Evolutionary conservation across 2,888 invertebrate genomes (phyloP), one percentile per base, ranked within the genome.

Genomic region (Calephelis perditalis): DNA sequence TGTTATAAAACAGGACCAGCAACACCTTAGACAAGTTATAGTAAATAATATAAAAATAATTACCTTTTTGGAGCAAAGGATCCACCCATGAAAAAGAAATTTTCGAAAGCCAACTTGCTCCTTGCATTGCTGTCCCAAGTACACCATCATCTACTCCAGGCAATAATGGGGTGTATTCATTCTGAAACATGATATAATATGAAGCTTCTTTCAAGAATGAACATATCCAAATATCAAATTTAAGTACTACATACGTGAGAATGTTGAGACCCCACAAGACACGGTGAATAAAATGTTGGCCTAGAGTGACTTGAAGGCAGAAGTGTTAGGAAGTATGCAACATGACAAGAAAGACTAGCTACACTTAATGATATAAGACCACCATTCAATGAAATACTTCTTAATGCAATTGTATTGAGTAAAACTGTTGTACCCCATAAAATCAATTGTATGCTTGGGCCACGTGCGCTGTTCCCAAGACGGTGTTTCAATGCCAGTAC

Each of bases 61-160:
- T 78, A 85, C 92, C 98, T 88, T 97, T 97, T 62, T 92, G 82
- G 81, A 98, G 94, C 61, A 98, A 82, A 3, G 96, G 96, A 67
- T 94, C 93, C 1, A 97, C 97, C 98, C 98, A 98, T 64, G 93
- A 91, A 79, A 98, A 97, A 36, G 95, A 82, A n/a, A 98, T 86
- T 74, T 93, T 94, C 0, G 97, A 96, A 3, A 94, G 73, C 74
- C 92, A 92, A 60, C 93, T 92, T 11, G 91, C 89, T 65, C 94
- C 93, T 81, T 97, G 96, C 93, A 97, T 95, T 2, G 97, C 97
- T 60, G 95, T 93, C 0, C 97, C 97, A 67, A 97, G 83, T 69
- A 95, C 92, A 63, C 91, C 91, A 69, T 95, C 94, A 77, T 96
- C 95, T 68, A 93, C 91, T 66, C 93, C 91, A 69, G 96, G 89